phyloP scores from a whole-genome alignment of 2,797 vertebrate genomes.

The Loriculus beryllinus region DNA sequence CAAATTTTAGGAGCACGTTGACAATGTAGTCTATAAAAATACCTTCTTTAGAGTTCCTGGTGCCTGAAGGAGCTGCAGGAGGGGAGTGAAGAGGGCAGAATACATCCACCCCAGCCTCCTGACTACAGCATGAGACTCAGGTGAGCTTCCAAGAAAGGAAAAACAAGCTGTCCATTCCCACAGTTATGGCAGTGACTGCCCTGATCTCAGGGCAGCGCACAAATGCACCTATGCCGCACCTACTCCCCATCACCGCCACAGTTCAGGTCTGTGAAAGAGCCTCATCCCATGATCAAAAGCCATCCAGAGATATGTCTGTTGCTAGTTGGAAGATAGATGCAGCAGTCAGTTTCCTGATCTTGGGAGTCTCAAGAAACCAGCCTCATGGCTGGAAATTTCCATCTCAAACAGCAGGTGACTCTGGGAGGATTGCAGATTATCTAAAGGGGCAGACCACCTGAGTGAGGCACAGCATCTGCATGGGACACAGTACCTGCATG shows the following conservation, averaged over 20 bases:
- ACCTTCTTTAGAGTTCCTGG: constrained; percentile 28
- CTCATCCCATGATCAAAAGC: accelerated
- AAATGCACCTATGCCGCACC: background rate
- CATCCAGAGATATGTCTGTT: accelerated
- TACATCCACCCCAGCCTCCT: background rate
- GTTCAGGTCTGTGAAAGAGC: background rate
- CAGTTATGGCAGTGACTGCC: background rate
- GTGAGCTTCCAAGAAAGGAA: background rate
- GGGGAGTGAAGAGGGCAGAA: background rate
- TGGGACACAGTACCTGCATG: accelerated
- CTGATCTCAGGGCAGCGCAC: background rate
- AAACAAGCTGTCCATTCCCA: background rate
- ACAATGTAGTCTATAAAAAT: constrained; percentile 58
- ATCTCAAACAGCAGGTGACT: background rate
- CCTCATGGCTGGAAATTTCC: background rate
- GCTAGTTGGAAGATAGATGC: background rate
- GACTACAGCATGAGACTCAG: accelerated
- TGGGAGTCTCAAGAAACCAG: accelerated
- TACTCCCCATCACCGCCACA: accelerated
- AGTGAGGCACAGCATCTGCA: accelerated
- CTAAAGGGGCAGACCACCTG: background rate
- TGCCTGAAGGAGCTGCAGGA: background rate
- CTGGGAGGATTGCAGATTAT: background rate
- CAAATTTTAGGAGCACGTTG: constrained; percentile 61
- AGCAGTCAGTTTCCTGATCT: background rate